A percentile compares a stretch with the other conserved stretches of the same genome.
Conservation (phyloP, 2,888 invertebrate genomes). For the Apocheima hispidaria region DNA sequence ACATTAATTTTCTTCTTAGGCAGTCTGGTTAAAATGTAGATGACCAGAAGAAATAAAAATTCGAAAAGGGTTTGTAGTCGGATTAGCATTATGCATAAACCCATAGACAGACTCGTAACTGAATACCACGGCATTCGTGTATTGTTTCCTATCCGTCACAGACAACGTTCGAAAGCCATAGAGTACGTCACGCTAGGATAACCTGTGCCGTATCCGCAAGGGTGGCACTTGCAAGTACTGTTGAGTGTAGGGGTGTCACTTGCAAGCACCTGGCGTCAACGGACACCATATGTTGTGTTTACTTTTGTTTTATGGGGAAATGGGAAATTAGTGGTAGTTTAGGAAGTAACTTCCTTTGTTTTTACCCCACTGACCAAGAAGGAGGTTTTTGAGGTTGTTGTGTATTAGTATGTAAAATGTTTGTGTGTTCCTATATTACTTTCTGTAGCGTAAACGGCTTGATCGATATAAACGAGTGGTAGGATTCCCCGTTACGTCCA, state of each 20-base stretch:
- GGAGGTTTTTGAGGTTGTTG: too few relatives aligned
- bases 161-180: constrained; percentile 65
- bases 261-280: constrained; percentile 41
- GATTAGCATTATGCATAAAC: constrained; percentile 1
- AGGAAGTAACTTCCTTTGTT: constrained; percentile 5
- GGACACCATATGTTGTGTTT: constrained; percentile 31
- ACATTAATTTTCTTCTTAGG: too few relatives aligned
- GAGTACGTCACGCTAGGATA: constrained; percentile 67
- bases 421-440: too few relatives aligned
- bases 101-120: constrained; percentile 22
- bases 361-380: too few relatives aligned
- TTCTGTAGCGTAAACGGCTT: too few relatives aligned
- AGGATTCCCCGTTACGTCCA: too few relatives aligned
- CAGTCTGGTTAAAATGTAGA: too few relatives aligned
- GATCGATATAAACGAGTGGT: too few relatives aligned
- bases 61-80: background rate
- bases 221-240: background rate
- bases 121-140: constrained; percentile 17
- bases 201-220: background rate
- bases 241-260: constrained; percentile 32
- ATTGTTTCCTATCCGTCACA: constrained; percentile 33
- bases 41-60: background rate
- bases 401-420: background rate
- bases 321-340: constrained; percentile 18
- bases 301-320: constrained; percentile 11